Conservation (phyloP, 1,140 invertebrate genomes). For the Vollenhovia emeryi region DNA sequence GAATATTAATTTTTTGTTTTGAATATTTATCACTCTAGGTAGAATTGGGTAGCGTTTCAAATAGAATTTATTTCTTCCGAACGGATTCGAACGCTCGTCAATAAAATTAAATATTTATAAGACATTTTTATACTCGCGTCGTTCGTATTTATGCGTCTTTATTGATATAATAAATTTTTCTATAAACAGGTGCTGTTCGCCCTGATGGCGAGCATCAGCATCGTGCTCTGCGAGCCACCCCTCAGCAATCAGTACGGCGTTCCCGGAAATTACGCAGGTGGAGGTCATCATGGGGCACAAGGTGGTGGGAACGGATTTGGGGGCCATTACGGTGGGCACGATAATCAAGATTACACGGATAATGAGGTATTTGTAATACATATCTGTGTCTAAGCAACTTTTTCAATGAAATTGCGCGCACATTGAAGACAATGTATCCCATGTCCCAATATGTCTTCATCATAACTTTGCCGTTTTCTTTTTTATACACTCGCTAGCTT, state of each 20-base stretch:
- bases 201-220: constrained; percentile 73
- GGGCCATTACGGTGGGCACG: constrained; percentile 73
- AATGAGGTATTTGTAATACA: constrained; percentile 78
- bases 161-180: constrained; percentile 38
- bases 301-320: constrained; percentile 58
- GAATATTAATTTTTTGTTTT: background rate
- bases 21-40: background rate
- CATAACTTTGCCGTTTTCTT: background rate
- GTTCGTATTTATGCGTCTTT: background rate
- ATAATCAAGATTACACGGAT: constrained; percentile 83
- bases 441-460: background rate
- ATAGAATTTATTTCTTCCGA: background rate
- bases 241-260: constrained; percentile 83
- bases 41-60: background rate
- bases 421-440: constrained; percentile 17
- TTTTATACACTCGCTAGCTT: background rate
- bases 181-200: constrained; percentile 76
- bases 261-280: constrained; percentile 80
- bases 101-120: background rate
- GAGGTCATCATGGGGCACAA: constrained; percentile 24
- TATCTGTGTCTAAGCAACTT: background rate
- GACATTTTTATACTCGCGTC: background rate
- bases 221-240: constrained; percentile 79
- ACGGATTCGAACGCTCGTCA: background rate
- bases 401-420: background rate